A percentile compares a stretch with the other conserved stretches of the same genome.
phyloP scores from a whole-genome alignment of 2,113 vertebrate genomes.

The Zapornia atra region DNA sequence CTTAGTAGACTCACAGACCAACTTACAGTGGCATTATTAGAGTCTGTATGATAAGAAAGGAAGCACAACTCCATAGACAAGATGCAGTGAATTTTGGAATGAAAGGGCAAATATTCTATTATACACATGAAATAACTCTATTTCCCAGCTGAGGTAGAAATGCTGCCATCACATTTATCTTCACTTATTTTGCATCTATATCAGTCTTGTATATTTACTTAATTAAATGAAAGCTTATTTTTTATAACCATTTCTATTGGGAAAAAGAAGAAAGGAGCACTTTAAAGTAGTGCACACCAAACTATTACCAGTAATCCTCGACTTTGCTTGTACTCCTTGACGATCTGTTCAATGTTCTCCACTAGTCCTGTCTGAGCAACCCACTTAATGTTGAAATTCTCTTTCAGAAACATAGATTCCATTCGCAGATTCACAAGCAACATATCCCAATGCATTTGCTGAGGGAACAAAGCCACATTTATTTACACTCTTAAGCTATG shows the following conservation, averaged over 20 bases:
- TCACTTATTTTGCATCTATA: neutral
- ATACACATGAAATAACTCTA: neutral
- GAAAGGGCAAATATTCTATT: neutral
- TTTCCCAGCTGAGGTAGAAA: neutral
- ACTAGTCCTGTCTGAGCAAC: constrained; percentile 83
- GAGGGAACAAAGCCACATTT: neutral
- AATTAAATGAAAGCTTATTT: neutral
- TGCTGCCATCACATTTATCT: neutral
- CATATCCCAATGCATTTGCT: constrained; percentile 85
- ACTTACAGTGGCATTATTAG: neutral
- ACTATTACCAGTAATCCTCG: constrained; percentile 83
- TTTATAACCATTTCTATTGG: neutral
- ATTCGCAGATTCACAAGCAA: constrained; percentile 82
- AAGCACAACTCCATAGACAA: neutral
- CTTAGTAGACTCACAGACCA: neutral
- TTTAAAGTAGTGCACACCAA: neutral
- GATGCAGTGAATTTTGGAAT: neutral
- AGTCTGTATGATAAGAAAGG: neutral
- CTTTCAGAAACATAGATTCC: constrained; percentile 79
- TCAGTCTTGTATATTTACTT: neutral
- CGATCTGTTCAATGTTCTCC: constrained; percentile 81
- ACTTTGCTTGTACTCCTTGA: constrained; percentile 84
- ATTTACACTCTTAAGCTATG: neutral
- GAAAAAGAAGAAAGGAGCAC: neutral
- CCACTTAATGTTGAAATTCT: constrained; percentile 86